These are phyloP conservation scores for Hoplias malabaricus DNA, from an alignment of 2,113 vertebrate species.

Conservation along the genomic window DNA sequence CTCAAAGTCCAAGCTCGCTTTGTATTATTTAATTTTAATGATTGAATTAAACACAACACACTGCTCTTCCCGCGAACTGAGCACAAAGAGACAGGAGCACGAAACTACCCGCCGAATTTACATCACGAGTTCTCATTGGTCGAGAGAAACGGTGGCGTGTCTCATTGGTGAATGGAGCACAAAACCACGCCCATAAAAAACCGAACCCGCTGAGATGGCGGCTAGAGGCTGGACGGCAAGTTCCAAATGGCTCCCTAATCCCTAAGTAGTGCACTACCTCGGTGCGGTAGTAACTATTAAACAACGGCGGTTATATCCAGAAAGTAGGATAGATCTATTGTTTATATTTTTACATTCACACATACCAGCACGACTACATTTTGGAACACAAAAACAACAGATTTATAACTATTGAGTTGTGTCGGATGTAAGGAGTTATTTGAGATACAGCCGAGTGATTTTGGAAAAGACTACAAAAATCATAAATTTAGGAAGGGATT, in stretches of 20 bases:
- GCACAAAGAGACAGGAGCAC: neutral
- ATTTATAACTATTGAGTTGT: too few species aligned
- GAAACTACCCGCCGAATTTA: constrained; percentile 71
- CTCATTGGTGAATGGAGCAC: neutral
- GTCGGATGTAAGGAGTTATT: too few species aligned
- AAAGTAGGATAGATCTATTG: too few species aligned
- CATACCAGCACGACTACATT: too few species aligned
- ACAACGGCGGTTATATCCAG: too few species aligned
- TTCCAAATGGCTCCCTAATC: neutral
- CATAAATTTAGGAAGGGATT: too few species aligned
- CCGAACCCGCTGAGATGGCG: neutral
- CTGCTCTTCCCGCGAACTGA: constrained; percentile 71
- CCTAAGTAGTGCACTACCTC: neutral
- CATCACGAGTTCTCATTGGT: constrained; percentile 62
- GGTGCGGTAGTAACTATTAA: too few species aligned
- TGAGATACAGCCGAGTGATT: too few species aligned
- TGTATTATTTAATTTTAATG: neutral
- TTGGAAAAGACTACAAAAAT: too few species aligned
- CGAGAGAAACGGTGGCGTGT: neutral
- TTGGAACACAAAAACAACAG: too few species aligned
- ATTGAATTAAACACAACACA: neutral
- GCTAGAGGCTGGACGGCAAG: neutral
- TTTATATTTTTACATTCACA: too few species aligned
- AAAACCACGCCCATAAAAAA: neutral
- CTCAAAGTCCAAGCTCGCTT: neutral